Evolutionary conservation across 2,888 invertebrate species (phyloP).

Genomic region (Gortyna flavago): DNA sequence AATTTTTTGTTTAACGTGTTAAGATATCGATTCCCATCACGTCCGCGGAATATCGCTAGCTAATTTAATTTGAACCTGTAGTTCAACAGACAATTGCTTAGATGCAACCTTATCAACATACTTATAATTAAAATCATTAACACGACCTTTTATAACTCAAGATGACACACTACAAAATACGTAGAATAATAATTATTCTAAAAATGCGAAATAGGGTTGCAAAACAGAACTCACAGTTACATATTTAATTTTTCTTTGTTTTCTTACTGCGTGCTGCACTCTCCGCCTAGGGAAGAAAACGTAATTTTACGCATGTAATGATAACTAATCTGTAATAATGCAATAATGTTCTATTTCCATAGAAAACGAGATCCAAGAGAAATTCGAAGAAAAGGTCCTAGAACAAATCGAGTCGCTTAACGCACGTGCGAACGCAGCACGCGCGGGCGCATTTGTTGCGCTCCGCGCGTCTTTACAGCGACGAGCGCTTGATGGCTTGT

Average conservation of each 20-base stretch:
- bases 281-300: neutral
- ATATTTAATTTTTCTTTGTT: neutral
- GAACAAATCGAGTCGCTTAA: conserved; percentile 96
- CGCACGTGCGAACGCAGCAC: conserved; percentile 96
- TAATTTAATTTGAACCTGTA: no score
- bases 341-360: conserved; percentile 33
- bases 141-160: neutral
- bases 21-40: no score
- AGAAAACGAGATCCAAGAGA: conserved; percentile 90
- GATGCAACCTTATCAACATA: neutral
- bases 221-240: neutral
- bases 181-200: neutral
- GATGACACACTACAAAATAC: neutral
- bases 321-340: neutral
- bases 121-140: neutral
- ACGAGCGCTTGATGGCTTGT: conserved; percentile 94
- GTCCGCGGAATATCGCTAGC: no score
- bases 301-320: neutral
- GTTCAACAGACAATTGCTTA: neutral
- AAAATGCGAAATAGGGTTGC: neutral
- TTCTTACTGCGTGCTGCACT: neutral
- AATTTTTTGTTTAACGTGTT: no score
- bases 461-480: conserved; percentile 94
- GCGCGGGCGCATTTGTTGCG: conserved; percentile 92
- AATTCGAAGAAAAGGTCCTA: conserved; percentile 96